These are phyloP conservation scores for Glaucidium brasilianum DNA, from an alignment of 2,113 vertebrate genomes.

Conservation along the genomic window DNA sequence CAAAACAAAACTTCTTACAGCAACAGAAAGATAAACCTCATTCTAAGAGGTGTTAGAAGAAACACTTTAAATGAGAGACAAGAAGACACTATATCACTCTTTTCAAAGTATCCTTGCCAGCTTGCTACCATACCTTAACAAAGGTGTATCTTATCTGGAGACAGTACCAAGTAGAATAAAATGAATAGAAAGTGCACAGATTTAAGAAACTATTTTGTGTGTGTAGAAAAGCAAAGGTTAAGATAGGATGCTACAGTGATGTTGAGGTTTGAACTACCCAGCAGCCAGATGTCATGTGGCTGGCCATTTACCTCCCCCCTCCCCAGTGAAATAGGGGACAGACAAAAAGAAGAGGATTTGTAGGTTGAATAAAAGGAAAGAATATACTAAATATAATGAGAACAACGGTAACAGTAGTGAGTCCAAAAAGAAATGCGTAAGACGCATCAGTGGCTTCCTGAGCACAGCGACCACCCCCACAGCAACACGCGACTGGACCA, in stretches of 20 bases:
- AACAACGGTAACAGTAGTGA: too few relatives aligned
- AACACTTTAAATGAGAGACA: fast-evolving
- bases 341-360: too few relatives aligned
- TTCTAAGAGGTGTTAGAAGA: background rate
- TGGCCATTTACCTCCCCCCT: too few relatives aligned
- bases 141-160: background rate
- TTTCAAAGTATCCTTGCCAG: background rate
- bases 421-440: too few relatives aligned
- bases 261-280: too few relatives aligned
- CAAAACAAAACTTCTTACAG: background rate
- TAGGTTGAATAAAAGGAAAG: too few relatives aligned
- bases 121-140: background rate
- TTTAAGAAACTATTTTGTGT: background rate
- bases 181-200: background rate
- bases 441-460: too few relatives aligned
- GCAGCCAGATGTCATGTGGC: too few relatives aligned
- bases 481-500: too few relatives aligned
- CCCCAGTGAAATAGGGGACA: too few relatives aligned
- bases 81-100: background rate
- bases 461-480: too few relatives aligned
- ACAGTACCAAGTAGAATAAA: background rate
- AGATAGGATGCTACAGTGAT: background rate
- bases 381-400: too few relatives aligned
- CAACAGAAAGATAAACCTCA: background rate
- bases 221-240: background rate